These are phyloP conservation scores for Littorina saxatilis DNA, from an alignment of 1,140 invertebrate species.

Conservation along the genomic window DNA sequence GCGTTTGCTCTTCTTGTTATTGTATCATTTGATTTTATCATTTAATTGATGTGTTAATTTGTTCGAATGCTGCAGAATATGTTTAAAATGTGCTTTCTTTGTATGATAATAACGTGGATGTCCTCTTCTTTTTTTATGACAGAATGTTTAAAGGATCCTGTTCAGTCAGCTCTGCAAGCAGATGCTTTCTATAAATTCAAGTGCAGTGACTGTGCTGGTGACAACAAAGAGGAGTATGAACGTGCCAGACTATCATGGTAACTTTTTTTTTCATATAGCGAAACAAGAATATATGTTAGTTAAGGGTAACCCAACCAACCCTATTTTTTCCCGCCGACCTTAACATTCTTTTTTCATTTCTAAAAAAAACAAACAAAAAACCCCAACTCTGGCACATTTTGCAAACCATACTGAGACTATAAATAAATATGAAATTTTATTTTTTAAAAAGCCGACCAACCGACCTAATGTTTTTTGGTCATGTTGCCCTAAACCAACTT, in stretches of 20 bases:
- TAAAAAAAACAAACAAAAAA: too few species aligned
- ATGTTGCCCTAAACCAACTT: too few species aligned
- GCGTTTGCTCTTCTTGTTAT: too few species aligned
- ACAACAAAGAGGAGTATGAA: slow-evolving; percentile 78
- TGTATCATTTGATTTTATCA: too few species aligned
- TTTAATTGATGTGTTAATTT: too few species aligned
- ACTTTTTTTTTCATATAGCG: slow-evolving; percentile 31
- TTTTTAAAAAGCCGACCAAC: too few species aligned
- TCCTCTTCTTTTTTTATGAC: not conserved
- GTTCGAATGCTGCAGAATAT: too few species aligned
- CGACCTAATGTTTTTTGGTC: too few species aligned
- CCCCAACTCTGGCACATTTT: too few species aligned
- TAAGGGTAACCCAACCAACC: not conserved
- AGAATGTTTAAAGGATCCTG: slow-evolving; percentile 72
- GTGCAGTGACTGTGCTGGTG: slow-evolving; percentile 81
- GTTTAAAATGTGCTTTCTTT: too few species aligned
- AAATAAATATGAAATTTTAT: not conserved
- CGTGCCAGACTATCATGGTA: slow-evolving; percentile 83
- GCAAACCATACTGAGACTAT: not conserved
- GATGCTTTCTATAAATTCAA: slow-evolving; percentile 87
- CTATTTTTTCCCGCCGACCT: not conserved
- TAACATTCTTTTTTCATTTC: too few species aligned
- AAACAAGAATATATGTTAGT: not conserved
- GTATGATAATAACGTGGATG: too few species aligned
- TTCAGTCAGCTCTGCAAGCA: slow-evolving; percentile 82